Conservation (phyloP, 1,140 invertebrate species). For the Aphaenogaster ashmeadi region DNA sequence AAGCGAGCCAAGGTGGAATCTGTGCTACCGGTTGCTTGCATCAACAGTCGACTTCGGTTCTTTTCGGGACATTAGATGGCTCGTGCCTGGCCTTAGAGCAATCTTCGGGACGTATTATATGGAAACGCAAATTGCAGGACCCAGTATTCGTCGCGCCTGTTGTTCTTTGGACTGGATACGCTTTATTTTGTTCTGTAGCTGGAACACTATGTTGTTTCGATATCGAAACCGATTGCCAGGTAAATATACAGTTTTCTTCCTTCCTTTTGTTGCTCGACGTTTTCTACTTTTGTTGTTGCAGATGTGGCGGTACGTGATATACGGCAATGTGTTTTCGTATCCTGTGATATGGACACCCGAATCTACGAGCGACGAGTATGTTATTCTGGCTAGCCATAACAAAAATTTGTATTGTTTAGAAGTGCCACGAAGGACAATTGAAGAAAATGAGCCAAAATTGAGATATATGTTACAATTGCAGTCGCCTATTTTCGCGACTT, state of each 20-base stretch:
- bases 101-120: conserved; percentile 85
- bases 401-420: conserved; percentile 88
- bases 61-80: conserved; percentile 89
- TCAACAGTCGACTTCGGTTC: conserved; percentile 83
- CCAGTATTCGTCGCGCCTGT: conserved; percentile 90
- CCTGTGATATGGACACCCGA: conserved; percentile 81
- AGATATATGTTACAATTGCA: conserved; percentile 85
- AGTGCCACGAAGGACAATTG: conserved; percentile 33
- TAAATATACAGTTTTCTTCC: conserved; percentile 60
- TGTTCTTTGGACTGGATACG: conserved; percentile 84
- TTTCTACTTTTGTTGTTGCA: conserved; percentile 82
- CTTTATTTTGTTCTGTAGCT: conserved; percentile 88
- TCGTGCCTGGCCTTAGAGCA: conserved; percentile 87
- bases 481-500: conserved; percentile 89
- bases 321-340: conserved; percentile 91
- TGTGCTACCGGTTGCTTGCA: conserved; percentile 89
- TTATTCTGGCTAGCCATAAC: conserved; percentile 90
- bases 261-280: neutral
- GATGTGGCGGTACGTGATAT: conserved; percentile 88
- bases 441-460: conserved; percentile 74
- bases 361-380: conserved; percentile 80
- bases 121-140: conserved; percentile 87
- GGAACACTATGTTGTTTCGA: conserved; percentile 88
- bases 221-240: conserved; percentile 83
- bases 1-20: conserved; percentile 87